These are phyloP conservation scores for Cartodere bifasciata DNA, from an alignment of 2,888 invertebrate genomes.

Conservation along the genomic window DNA sequence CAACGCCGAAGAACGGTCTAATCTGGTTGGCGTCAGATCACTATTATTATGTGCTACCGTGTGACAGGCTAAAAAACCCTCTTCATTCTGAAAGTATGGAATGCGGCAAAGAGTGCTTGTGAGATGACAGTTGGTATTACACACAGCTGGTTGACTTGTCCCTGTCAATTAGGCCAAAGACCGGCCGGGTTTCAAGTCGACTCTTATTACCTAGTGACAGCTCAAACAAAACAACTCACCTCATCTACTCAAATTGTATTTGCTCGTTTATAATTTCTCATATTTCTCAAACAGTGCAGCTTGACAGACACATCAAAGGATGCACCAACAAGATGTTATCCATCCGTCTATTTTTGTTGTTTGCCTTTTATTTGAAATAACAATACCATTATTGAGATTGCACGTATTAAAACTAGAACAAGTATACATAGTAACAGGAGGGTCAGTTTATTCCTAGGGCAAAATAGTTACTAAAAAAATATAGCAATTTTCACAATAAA, in stretches of 20 bases:
- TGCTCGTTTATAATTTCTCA: slow-evolving; percentile 26
- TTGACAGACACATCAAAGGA: slow-evolving; percentile 17
- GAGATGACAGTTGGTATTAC: slow-evolving; percentile 26
- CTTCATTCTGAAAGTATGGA: slow-evolving; percentile 22
- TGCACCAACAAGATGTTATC: not conserved
- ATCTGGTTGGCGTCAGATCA: slow-evolving; percentile 28
- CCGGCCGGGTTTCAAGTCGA: slow-evolving; percentile 28
- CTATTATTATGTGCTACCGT: slow-evolving; percentile 33
- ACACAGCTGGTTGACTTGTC: slow-evolving; percentile 36
- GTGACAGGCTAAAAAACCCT: slow-evolving; percentile 31
- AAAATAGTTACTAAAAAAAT: too few species aligned
- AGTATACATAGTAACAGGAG: too few species aligned
- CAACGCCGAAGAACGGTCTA: slow-evolving; percentile 19
- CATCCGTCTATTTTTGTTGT: too few species aligned
- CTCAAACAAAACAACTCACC: slow-evolving; percentile 29
- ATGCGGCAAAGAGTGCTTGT: slow-evolving; percentile 10
- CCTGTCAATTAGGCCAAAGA: slow-evolving; percentile 34
- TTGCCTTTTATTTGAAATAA: too few species aligned
- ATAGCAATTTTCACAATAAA: too few species aligned
- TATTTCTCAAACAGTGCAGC: slow-evolving; percentile 20
- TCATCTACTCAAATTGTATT: slow-evolving; percentile 25
- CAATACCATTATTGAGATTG: too few species aligned
- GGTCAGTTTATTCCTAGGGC: too few species aligned
- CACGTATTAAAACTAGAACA: too few species aligned
- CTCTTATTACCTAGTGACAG: slow-evolving; percentile 32